Base-by-base conservation (phyloP, 2,888 invertebrate species). In the Spodoptera picta region DNA sequence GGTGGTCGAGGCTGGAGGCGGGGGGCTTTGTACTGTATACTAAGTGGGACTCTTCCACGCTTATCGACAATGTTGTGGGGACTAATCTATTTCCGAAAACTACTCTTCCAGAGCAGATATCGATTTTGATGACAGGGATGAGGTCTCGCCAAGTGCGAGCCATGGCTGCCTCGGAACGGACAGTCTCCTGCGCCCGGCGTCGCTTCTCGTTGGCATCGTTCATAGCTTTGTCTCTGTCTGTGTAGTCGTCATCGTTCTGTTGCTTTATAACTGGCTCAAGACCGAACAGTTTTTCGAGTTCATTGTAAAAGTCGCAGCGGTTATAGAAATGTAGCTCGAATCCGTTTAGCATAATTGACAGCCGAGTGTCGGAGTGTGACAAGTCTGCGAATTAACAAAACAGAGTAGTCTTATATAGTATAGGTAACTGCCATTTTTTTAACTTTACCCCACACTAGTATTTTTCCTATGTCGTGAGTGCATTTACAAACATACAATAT, bases 321-420 rank as follows among this genome's bases (percentile, higher is more conserved):
- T 99, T 99, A 92, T 99, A 99, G 52, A 98, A 96, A 90, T 99
- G 99, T 69, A 99, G 92, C 91, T 99, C 99, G 84, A 98, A 98
- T 2, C 99, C 99, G 91, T 99, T 99, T 65, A 99, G 89, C 95
- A 98, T 97, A 53, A 98, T 97, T 27, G 98, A 98, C 44, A 99
- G 95, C 60, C 98, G 96, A 9, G 98, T 99, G 89, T 99, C 99
- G 36, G 98, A 98, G 94, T 99, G 99, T 3, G 99, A 99, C 83
- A 99, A 95, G 96, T 99, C 99, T 98, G 93, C 24, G 56, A 93
- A 94, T 65, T 48, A 65, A 57, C 42, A 72, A 5, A 3, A 57
- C 36, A 36, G 36, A 36, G 7, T 7, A 36, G 6, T 31, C 3
- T 31, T 31, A 36, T 36, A 36, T 27, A 27, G 5, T 27, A 27